phyloP scores from a whole-genome alignment of 1,140 invertebrate species.

The Neodiprion virginianus region DNA sequence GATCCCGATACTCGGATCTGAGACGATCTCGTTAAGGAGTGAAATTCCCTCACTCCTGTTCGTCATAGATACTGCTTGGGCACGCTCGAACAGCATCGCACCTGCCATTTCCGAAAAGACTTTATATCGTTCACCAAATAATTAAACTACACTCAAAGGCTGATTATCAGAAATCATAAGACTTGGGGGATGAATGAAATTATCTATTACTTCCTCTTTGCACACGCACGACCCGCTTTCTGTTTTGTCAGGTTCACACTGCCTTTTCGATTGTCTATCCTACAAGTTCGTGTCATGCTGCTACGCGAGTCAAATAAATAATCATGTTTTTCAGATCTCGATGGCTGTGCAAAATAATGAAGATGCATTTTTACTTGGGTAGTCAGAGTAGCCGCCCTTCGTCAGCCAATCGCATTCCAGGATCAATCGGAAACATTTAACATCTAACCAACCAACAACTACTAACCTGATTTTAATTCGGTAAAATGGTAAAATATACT shows the following conservation, averaged over 20 bases:
- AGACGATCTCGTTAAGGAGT: constrained; percentile 74
- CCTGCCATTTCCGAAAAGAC: constrained; percentile 71
- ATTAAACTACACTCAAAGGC: constrained; percentile 13
- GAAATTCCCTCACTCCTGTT: constrained; percentile 76
- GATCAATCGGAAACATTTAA: too few relatives aligned
- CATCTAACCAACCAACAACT: too few relatives aligned
- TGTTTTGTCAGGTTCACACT: constrained; percentile 8
- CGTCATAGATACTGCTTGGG: constrained; percentile 73
- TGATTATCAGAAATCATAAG: constrained; percentile 15
- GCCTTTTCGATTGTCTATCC: constrained; percentile 6
- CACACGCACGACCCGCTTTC: neutral
- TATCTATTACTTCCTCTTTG: neutral
- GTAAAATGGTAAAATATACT: too few relatives aligned
- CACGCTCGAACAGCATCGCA: constrained; percentile 84
- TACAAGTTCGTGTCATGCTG: constrained; percentile 1
- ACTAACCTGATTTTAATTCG: too few relatives aligned
- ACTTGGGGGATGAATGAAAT: neutral
- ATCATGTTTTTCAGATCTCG: neutral
- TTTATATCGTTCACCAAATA: constrained; percentile 10
- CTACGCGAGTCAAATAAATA: constrained; percentile 4
- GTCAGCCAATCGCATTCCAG: too few relatives aligned
- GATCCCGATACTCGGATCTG: constrained; percentile 68
- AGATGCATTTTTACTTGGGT: too few relatives aligned
- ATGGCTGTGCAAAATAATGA: too few relatives aligned
- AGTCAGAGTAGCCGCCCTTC: too few relatives aligned